phyloP scores from a whole-genome alignment of 2,113 vertebrate species.

The Macheiramphus alcinus region DNA sequence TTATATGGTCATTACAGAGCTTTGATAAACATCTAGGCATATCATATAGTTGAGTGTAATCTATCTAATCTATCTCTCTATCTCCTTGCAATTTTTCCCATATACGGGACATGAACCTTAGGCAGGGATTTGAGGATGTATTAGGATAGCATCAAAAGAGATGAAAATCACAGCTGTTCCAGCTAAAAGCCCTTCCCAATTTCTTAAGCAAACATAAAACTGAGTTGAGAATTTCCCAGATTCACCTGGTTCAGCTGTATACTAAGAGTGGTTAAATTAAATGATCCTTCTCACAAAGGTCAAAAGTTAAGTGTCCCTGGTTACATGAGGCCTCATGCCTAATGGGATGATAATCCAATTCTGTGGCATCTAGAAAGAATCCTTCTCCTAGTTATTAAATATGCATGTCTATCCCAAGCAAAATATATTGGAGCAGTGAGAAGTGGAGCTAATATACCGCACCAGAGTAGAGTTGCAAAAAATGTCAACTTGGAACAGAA shows the following conservation, averaged over 20 bases:
- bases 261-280: constrained; percentile 67
- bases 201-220: constrained; percentile 66
- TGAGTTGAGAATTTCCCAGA: constrained; percentile 56
- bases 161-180: constrained; percentile 69
- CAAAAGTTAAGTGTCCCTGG: constrained; percentile 69
- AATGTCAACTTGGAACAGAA: constrained; percentile 65
- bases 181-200: constrained; percentile 67
- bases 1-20: constrained; percentile 42
- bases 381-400: constrained; percentile 68
- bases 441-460: constrained; percentile 37
- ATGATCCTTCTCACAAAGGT: constrained; percentile 70
- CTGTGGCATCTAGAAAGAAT: constrained; percentile 62
- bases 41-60: not conserved
- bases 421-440: constrained; percentile 61
- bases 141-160: constrained; percentile 64
- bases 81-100: constrained; percentile 56
- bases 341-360: constrained; percentile 72
- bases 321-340: constrained; percentile 66
- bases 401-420: constrained; percentile 58
- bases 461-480: constrained; percentile 59
- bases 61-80: constrained; percentile 65
- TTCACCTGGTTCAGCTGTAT: constrained; percentile 62
- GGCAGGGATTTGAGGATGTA: constrained; percentile 61
- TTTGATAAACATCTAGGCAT: constrained; percentile 56
- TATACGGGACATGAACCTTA: constrained; percentile 59